Evolutionary conservation across 2,888 invertebrate species (phyloP), one percentile per base, ranked within the genome.

Genomic region (Leptinotarsa rubiginosa): DNA sequence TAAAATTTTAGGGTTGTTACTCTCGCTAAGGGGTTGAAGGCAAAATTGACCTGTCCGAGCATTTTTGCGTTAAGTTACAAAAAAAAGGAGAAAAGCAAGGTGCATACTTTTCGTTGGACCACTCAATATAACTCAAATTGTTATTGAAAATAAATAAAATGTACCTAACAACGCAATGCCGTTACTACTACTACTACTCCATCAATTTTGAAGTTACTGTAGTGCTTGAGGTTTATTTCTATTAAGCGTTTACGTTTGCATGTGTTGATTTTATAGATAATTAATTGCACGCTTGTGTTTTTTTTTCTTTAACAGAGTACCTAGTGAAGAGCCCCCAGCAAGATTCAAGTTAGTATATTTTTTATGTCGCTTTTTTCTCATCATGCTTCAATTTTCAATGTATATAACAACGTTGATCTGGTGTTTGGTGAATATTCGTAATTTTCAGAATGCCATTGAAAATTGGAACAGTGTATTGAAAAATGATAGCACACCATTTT

Each of bases 241-340:
- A 59, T 69, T 72, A 76, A 78, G 68, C 20, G 22, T 25, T 22
- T 56, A 12, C 15, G 56, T 56, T 56, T 22, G 56, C 56, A 56
- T 56, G 56, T 20, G 13, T 13, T 56, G 56, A 56, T 56, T 77
- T 70, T 49, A 59, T 64, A n/a, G 72, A 65, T 41, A 41, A 75
- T 65, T 78, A 77, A 73, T 75, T 69, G 82, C 82, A 81, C 78
- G 81, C 77, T 79, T 81, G 80, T 75, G 81, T 84, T 84, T 84
- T 83, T 82, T 84, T 83, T 84, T 80, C 82, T 85, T 85, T 84
- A 83, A 84, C 87, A 88, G 88, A 87, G 79, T 87, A 87, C 83
- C 82, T 86, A 81, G 81, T 82, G 72, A 82, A 81, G 78, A 80
- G 83, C 72, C 83, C 83, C 65, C 83, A 85, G 64, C 84, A 85